Percentiles rank a stretch among this genome's conserved stretches.
phyloP scores from a whole-genome alignment of 2,797 vertebrate species.

The Amphiprion clarkii region DNA sequence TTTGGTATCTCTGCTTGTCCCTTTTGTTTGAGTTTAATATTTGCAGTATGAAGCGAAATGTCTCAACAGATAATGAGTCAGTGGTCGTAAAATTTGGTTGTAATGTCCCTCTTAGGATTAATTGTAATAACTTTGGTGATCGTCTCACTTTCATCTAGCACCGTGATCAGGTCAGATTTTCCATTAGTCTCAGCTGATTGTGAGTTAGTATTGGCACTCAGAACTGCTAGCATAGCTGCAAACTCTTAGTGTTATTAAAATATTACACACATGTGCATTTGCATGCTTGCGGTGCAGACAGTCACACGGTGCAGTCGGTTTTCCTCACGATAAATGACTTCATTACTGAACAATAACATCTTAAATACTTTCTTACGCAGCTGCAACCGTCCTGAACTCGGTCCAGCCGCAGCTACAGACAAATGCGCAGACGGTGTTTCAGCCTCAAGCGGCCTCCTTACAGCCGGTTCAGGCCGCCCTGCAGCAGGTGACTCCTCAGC shows the following conservation, averaged over 20 bases:
- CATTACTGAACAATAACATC: not conserved
- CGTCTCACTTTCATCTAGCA: not conserved
- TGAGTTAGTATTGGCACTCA: not conserved
- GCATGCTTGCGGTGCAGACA: too few species aligned
- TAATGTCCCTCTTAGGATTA: not conserved
- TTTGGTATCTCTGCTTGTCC: not conserved
- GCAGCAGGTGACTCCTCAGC: constrained; percentile 77
- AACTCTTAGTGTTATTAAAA: not conserved
- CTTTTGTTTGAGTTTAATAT: not conserved
- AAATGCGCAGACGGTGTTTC: constrained; percentile 83
- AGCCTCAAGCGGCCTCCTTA: constrained; percentile 83
- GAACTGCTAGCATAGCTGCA: not conserved
- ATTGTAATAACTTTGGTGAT: not conserved
- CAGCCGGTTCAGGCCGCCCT: constrained; percentile 75
- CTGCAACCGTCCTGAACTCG: constrained; percentile 91
- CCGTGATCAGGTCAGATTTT: not conserved
- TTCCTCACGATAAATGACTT: not conserved
- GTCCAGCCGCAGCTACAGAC: constrained; percentile 88
- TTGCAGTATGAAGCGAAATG: not conserved
- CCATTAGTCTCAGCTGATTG: not conserved
- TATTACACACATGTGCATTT: too few species aligned
- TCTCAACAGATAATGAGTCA: not conserved
- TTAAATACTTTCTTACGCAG: constrained; percentile 72
- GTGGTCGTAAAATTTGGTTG: not conserved
- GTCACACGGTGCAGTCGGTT: not conserved